These are phyloP conservation scores for Hylomyscus alleni DNA, from an alignment of 2,797 vertebrate genomes.

Conservation along the genomic window DNA sequence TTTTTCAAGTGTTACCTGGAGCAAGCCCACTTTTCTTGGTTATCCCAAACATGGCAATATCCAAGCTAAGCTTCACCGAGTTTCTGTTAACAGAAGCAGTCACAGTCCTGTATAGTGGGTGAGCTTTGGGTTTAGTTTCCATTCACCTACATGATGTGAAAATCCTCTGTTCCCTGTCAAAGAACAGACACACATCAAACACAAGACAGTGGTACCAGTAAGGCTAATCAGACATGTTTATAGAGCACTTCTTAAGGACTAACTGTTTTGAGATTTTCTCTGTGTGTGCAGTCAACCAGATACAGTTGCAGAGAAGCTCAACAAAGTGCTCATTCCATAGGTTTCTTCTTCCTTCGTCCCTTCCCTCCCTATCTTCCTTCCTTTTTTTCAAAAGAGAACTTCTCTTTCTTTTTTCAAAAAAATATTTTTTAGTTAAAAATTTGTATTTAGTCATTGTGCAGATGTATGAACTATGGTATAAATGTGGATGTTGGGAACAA, in stretches of 20 bases:
- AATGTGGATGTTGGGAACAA: neutral
- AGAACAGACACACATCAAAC: neutral
- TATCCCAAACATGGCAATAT: conserved; percentile 17
- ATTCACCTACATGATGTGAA: fast-evolving
- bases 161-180: neutral
- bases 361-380: neutral
- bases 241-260: neutral
- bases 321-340: neutral
- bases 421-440: neutral
- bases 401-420: neutral
- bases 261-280: neutral
- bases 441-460: neutral
- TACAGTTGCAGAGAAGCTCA: neutral
- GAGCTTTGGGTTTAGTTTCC: neutral
- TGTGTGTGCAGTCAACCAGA: neutral
- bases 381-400: neutral
- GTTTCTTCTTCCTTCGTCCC: neutral
- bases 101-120: too few species aligned
- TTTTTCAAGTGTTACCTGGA: conserved; percentile 70
- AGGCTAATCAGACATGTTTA: neutral
- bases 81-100: neutral
- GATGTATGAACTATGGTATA: neutral
- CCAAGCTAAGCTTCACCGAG: neutral
- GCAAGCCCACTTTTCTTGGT: conserved; percentile 61
- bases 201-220: too few species aligned